These are phyloP conservation scores for Ceratina calcarata DNA, from an alignment of 1,140 invertebrate species.

Conservation along the genomic window DNA sequence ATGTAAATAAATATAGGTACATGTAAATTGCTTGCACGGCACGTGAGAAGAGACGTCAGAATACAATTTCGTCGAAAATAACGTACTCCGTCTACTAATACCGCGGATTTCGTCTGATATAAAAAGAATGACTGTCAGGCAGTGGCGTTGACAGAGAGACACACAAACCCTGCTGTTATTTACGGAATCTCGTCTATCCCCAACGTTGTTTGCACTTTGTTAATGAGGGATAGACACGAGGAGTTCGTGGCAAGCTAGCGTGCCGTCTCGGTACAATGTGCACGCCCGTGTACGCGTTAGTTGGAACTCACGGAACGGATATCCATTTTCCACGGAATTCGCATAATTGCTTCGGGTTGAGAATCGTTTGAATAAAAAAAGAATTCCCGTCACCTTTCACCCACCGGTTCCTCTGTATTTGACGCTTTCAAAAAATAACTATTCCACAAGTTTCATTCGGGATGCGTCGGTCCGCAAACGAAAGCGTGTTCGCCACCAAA, in stretches of 20 bases:
- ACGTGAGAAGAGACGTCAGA: background rate
- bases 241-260: slow-evolving; percentile 7
- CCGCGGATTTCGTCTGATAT: background rate
- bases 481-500: slow-evolving; percentile 6
- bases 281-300: slow-evolving; percentile 27
- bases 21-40: too few relatives aligned
- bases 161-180: background rate
- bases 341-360: slow-evolving; percentile 50
- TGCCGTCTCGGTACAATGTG: slow-evolving; percentile 27
- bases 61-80: background rate
- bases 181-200: slow-evolving; percentile 32
- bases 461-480: background rate
- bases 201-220: background rate
- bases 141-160: too few relatives aligned
- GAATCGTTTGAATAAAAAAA: background rate
- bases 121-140: background rate
- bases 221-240: slow-evolving; percentile 35
- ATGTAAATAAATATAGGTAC: too few relatives aligned
- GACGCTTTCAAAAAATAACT: background rate
- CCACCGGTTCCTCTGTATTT: background rate
- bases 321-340: slow-evolving; percentile 55
- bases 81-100: too few relatives aligned
- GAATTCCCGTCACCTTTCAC: background rate
- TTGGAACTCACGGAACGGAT: slow-evolving; percentile 36
- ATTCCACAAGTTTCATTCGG: slow-evolving; percentile 14